Base-by-base conservation (phyloP, 2,797 vertebrate species). In the Scyliorhinus canicula region DNA sequence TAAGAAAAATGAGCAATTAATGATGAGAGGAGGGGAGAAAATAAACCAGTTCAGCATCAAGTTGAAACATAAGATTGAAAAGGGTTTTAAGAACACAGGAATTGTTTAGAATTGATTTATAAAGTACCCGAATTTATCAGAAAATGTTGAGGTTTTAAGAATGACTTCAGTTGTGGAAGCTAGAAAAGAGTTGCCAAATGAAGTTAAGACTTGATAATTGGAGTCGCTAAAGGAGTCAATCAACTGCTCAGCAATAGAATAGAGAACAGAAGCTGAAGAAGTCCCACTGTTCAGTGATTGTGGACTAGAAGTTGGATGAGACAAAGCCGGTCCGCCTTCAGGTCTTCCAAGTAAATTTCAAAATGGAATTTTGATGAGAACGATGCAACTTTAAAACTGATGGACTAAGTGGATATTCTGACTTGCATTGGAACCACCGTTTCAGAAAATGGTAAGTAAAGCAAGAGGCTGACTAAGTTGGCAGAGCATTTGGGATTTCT, bases 371-470 rank as follows among this genome's bases (percentile, higher is more conserved):
- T 94, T 94, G 44, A 69, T 67, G 40, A 28, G 91, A 69, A 11
- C 47, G 40, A 50, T 26, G 0, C 47, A 93, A 16, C 35, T 50
- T 93, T 35, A 69, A 93, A 93, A 35, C 65, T 74, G 50, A 55
- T 94, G 21, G 44, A 94, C 50, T 60, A 90, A 90, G n/a, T 57
- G 7, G 12, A 47, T 50, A 47, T 50, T 85, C 52, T 57, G 24
- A 55, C 11, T 55, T 93, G 63, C 40, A 47, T 28, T 50, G 65
- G 26, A 16, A 93, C 50, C 65, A 47, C 1, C 69, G 11, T 47
- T 74, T n/a, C 67, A 94, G 31, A 94, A 74, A 94, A 94, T 94
- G 93, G 93, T 94, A 52, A 94, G 93, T 94, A 71, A n/a, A 52
- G 28, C 52, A 19, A 4, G n/a, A 65, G 57, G 47, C 21, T 44